These are phyloP conservation scores for Bombus pyrosoma DNA, from an alignment of 1,140 invertebrate species.

Conservation along the genomic window DNA sequence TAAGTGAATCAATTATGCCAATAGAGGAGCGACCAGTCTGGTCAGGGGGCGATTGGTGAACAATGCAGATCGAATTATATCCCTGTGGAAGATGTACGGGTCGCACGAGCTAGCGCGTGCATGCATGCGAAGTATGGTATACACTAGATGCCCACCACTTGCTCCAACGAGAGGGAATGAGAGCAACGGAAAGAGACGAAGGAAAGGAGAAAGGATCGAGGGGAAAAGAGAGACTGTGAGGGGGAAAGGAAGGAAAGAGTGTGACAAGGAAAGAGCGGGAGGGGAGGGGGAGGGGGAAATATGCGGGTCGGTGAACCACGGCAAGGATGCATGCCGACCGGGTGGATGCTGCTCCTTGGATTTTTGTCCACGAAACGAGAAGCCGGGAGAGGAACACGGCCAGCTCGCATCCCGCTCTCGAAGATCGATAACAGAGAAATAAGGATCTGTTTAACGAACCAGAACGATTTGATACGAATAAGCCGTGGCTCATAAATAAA, in stretches of 20 bases:
- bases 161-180: not conserved
- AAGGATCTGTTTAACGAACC: slow-evolving; percentile 64
- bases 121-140: slow-evolving; percentile 43
- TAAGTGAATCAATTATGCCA: slow-evolving; percentile 79
- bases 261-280: not conserved
- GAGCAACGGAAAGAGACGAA: not conserved
- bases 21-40: slow-evolving; percentile 68
- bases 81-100: slow-evolving; percentile 57
- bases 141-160: slow-evolving; percentile 56
- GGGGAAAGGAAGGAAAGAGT: not conserved
- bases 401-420: slow-evolving; percentile 7
- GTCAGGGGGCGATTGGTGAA: slow-evolving; percentile 66
- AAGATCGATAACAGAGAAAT: slow-evolving; percentile 61
- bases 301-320: slow-evolving; percentile 65
- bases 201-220: not conserved
- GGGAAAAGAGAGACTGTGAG: not conserved
- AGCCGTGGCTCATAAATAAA: slow-evolving; percentile 54
- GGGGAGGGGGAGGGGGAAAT: slow-evolving; percentile 18
- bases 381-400: slow-evolving; percentile 1
- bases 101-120: slow-evolving; percentile 50
- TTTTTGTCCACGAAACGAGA: slow-evolving; percentile 62
- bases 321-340: slow-evolving; percentile 59
- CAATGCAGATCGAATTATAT: slow-evolving; percentile 76
- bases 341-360: slow-evolving; percentile 60
- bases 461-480: slow-evolving; percentile 54